phyloP scores from a whole-genome alignment of 2,888 invertebrate genomes.

The Cheilosia grossa region DNA sequence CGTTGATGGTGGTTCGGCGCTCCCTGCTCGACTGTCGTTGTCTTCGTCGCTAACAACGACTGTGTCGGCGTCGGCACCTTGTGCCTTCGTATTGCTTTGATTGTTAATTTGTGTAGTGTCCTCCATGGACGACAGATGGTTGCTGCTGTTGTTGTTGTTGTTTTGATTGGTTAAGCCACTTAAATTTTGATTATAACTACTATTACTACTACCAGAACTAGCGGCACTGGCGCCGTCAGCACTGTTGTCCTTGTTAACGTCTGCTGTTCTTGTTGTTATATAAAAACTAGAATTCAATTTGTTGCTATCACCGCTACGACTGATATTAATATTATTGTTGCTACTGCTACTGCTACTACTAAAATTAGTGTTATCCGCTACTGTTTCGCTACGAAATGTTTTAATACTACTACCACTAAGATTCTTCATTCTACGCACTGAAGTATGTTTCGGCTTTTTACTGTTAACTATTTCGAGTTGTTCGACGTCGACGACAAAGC shows the following conservation, averaged over 20 bases:
- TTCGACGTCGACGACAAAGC: conserved; percentile 13
- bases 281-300: conserved; percentile 74
- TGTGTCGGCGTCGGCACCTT: conserved; percentile 35
- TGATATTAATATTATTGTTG: conserved; percentile 75
- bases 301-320: conserved; percentile 74
- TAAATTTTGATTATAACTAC: conserved; percentile 78
- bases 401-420: conserved; percentile 70
- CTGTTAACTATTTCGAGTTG: conserved; percentile 65
- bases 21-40: conserved; percentile 29
- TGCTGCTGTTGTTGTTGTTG: conserved; percentile 50
- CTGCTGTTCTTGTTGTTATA: conserved; percentile 54
- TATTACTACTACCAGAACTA: conserved; percentile 51
- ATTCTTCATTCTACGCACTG: conserved; percentile 66
- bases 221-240: not conserved
- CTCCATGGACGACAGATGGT: conserved; percentile 38
- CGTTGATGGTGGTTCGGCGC: not conserved
- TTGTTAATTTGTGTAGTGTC: conserved; percentile 46
- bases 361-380: conserved; percentile 71
- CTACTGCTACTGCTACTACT: conserved; percentile 76
- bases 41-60: conserved; percentile 26
- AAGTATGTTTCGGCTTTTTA: conserved; percentile 62
- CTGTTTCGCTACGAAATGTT: conserved; percentile 67
- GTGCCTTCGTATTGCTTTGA: conserved; percentile 61
- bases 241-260: conserved; percentile 18
- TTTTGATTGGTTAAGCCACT: conserved; percentile 78